Conservation (phyloP, 2,113 vertebrate genomes). For the Takifugu flavidus region DNA sequence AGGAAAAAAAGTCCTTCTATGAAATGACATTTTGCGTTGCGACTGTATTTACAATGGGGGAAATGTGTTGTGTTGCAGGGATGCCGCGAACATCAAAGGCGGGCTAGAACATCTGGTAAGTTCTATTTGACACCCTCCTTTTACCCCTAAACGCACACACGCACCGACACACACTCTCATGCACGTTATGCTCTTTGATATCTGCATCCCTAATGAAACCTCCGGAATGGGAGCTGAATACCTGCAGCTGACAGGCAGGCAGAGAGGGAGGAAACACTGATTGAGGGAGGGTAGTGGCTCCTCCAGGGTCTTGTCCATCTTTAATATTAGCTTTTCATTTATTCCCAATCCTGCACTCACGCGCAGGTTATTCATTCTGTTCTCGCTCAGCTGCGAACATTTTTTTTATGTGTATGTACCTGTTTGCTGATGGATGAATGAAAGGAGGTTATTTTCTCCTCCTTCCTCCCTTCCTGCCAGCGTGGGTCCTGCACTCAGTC, state of each 20-base stretch:
- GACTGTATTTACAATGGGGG: slow-evolving; percentile 79
- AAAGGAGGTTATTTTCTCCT: slow-evolving; percentile 5
- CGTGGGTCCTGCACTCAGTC: slow-evolving; percentile 21
- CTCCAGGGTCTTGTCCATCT: slow-evolving; percentile 77
- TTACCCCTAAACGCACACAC: slow-evolving; percentile 79
- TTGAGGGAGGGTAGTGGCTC: slow-evolving; percentile 49
- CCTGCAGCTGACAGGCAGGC: slow-evolving; percentile 41
- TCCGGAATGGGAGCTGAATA: slow-evolving; percentile 78
- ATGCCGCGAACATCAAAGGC: slow-evolving; percentile 86
- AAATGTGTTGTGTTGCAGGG: slow-evolving; percentile 91
- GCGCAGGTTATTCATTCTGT: slow-evolving; percentile 3
- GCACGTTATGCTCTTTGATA: slow-evolving; percentile 88
- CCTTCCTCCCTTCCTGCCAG: no score
- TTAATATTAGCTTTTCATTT: slow-evolving; percentile 85
- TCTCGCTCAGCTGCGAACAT: slow-evolving; percentile 45
- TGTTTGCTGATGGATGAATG: slow-evolving; percentile 12
- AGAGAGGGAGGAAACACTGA: slow-evolving; percentile 19
- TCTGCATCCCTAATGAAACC: slow-evolving; percentile 89
- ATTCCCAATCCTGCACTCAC: slow-evolving; percentile 68
- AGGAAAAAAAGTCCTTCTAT: slow-evolving; percentile 18
- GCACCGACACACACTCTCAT: slow-evolving; percentile 82
- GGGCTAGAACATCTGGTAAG: slow-evolving; percentile 99
- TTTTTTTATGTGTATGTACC: slow-evolving; percentile 2
- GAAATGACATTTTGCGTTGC: slow-evolving; percentile 42
- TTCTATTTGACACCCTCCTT: slow-evolving; percentile 77